Conservation (phyloP, 2,888 invertebrate genomes). For the Hemicrepidius hirtus region DNA sequence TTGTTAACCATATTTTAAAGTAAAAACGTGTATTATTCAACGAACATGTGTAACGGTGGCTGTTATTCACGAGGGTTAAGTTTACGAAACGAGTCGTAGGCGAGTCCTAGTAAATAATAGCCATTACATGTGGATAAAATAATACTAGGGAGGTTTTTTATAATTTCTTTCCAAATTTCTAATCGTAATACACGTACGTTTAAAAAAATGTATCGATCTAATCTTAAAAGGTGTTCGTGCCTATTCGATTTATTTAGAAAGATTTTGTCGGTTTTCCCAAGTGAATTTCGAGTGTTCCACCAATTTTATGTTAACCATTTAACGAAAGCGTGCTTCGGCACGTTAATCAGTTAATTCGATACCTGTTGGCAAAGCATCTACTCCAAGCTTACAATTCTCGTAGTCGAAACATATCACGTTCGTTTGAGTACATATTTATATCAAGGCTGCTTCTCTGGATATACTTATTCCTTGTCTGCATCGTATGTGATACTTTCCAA, state of each 20-base stretch:
- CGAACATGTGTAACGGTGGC: too few relatives aligned
- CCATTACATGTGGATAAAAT: too few relatives aligned
- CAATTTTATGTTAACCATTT: conserved; percentile 21
- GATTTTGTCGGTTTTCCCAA: neutral
- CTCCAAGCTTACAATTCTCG: conserved; percentile 20
- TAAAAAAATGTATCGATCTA: neutral
- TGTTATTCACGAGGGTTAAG: too few relatives aligned
- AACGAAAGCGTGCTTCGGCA: conserved; percentile 35
- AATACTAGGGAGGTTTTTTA: too few relatives aligned
- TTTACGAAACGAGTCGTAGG: too few relatives aligned
- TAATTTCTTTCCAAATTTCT: too few relatives aligned
- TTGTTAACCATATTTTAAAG: too few relatives aligned
- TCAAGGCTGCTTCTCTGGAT: conserved; percentile 47
- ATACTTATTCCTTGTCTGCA: conserved; percentile 19
- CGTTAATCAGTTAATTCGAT: conserved; percentile 31
- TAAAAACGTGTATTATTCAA: too few relatives aligned
- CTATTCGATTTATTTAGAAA: too few relatives aligned
- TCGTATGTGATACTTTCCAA: conserved; percentile 48
- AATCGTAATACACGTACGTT: too few relatives aligned
- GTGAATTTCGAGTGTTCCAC: neutral
- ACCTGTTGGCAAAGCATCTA: conserved; percentile 10
- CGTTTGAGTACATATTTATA: conserved; percentile 44
- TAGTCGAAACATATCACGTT: conserved; percentile 45
- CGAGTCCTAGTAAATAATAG: too few relatives aligned
- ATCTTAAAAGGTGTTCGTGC: neutral